Percentiles rank a stretch among this genome's conserved stretches.
phyloP scores from a whole-genome alignment of 2,888 invertebrate species.

The Ptycholaimellus sp. region DNA sequence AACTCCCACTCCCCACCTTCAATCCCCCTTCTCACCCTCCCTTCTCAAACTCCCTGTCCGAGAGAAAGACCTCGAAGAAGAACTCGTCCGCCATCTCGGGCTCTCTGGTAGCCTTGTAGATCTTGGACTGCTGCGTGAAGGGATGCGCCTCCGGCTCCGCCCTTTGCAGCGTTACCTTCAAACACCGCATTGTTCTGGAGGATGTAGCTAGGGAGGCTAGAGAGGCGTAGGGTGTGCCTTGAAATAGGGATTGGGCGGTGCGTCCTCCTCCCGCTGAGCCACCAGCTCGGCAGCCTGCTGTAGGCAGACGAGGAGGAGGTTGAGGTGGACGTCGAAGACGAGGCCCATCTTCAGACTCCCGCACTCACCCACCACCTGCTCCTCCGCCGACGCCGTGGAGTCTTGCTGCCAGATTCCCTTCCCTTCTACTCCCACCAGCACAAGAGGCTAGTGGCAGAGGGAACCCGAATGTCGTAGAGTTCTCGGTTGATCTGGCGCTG shows the following conservation, averaged over 20 bases:
- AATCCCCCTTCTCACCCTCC: background rate
- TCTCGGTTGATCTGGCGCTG: slow-evolving; percentile 20
- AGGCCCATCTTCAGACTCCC: slow-evolving; percentile 42
- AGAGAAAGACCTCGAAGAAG: slow-evolving; percentile 17
- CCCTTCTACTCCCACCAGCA: too few relatives aligned
- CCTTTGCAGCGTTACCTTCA: slow-evolving; percentile 13
- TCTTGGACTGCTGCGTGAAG: slow-evolving; percentile 15
- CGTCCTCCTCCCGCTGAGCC: slow-evolving; percentile 13
- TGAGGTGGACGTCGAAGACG: slow-evolving; percentile 39
- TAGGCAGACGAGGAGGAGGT: slow-evolving; percentile 40
- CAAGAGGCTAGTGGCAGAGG: too few relatives aligned
- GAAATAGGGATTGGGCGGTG: slow-evolving; percentile 6
- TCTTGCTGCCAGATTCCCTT: too few relatives aligned
- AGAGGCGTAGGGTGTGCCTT: too few relatives aligned
- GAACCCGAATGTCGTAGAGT: slow-evolving; percentile 15
- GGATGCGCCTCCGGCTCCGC: slow-evolving; percentile 10
- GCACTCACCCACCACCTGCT: slow-evolving; percentile 12
- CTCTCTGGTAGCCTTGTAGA: slow-evolving; percentile 14
- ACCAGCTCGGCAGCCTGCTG: slow-evolving; percentile 37
- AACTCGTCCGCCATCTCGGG: slow-evolving; percentile 20
- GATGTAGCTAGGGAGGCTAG: too few relatives aligned
- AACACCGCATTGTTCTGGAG: too few relatives aligned
- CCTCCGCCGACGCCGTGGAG: slow-evolving; percentile 8
- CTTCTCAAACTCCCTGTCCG: background rate
- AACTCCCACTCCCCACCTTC: slow-evolving; percentile 12